phyloP scores from a whole-genome alignment of 2,113 vertebrate species.

The Gopherus evgoodei region DNA sequence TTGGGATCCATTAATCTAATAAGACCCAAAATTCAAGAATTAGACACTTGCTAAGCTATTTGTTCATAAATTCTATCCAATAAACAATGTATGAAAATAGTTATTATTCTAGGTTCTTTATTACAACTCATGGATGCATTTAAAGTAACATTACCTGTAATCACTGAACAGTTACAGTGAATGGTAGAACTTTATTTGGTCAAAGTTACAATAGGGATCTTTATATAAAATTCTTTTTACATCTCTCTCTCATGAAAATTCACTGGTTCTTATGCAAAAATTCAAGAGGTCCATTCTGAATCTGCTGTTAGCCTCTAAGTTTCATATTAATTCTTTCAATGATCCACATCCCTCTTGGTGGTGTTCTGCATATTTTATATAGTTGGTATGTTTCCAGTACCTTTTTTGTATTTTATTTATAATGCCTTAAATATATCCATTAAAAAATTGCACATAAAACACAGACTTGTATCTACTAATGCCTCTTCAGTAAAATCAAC shows the following conservation, averaged over 20 bases:
- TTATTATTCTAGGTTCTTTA: conserved; percentile 10
- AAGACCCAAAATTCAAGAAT: neutral
- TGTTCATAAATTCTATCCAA: neutral
- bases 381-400: neutral
- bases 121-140: conserved; percentile 33
- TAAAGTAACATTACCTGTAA: conserved; percentile 49
- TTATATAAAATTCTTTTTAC: conserved; percentile 18
- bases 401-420: neutral
- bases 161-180: conserved; percentile 14
- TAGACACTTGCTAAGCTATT: conserved; percentile 41
- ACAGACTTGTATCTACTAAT: neutral
- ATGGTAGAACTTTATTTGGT: conserved; percentile 28
- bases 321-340: neutral
- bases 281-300: neutral
- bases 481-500: neutral
- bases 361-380: neutral
- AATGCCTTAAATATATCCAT: neutral
- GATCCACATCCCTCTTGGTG: neutral
- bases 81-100: conserved; percentile 45
- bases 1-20: too few species aligned
- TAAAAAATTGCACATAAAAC: neutral
- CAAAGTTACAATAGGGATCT: neutral
- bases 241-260: conserved; percentile 20
- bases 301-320: neutral
- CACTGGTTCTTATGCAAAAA: neutral